phyloP scores from a whole-genome alignment of 2,888 invertebrate species.

The Ormyrus thymus region DNA sequence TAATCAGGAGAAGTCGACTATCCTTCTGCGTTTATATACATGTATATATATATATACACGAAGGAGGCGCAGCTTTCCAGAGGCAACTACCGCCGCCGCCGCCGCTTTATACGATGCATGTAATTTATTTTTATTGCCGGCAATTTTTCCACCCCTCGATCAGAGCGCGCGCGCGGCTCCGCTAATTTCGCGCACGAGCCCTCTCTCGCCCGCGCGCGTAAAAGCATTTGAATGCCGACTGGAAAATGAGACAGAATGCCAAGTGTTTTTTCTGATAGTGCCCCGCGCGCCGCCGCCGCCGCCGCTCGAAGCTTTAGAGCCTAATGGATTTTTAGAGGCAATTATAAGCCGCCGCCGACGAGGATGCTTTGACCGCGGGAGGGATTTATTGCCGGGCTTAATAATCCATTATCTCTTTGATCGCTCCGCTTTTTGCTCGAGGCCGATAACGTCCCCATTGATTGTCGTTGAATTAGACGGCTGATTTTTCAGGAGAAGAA shows the following conservation, averaged over 20 bases:
- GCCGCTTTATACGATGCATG: constrained; percentile 73
- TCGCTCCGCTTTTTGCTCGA: too few species aligned
- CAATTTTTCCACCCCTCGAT: constrained; percentile 74
- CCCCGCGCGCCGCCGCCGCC: too few species aligned
- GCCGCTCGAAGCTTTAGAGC: background rate
- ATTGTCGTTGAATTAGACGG: too few species aligned
- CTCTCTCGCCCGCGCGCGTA: constrained; percentile 55
- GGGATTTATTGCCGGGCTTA: background rate
- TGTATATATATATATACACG: background rate
- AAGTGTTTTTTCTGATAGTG: background rate
- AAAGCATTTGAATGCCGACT: constrained; percentile 38
- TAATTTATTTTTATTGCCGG: constrained; percentile 75
- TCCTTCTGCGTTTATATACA: background rate
- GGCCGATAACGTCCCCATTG: too few species aligned
- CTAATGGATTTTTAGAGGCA: constrained; percentile 37
- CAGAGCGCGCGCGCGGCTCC: constrained; percentile 59
- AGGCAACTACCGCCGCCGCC: constrained; percentile 28
- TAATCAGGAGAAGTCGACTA: constrained; percentile 69
- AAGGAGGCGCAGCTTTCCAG: constrained; percentile 62
- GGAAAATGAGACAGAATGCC: constrained; percentile 46
- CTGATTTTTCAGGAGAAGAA: background rate
- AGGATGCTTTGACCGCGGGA: background rate
- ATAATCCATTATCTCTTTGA: background rate
- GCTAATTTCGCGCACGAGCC: constrained; percentile 69
- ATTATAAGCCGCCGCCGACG: background rate